phyloP scores from a whole-genome alignment of 2,888 invertebrate species.

The Poecilus cupreus region DNA sequence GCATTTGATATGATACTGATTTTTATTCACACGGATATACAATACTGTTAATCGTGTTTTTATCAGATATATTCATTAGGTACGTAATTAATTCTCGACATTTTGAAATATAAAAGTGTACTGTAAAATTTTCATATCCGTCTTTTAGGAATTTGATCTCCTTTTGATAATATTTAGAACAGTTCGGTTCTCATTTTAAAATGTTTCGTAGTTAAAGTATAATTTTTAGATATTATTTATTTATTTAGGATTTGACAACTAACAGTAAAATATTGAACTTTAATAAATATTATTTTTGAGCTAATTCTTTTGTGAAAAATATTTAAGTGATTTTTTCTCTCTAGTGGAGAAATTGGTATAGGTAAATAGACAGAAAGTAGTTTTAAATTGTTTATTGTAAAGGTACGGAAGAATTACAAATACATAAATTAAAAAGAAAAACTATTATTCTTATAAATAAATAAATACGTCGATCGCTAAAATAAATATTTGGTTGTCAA shows the following conservation, averaged over 20 bases:
- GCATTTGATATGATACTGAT: neutral
- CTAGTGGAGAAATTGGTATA: neutral
- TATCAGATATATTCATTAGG: neutral
- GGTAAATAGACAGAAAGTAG: neutral
- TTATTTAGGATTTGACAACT: too few relatives aligned
- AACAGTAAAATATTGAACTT: too few relatives aligned
- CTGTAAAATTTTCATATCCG: too few relatives aligned
- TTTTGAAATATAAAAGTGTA: too few relatives aligned
- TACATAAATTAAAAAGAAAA: constrained; percentile 41
- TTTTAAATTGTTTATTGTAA: constrained; percentile 26
- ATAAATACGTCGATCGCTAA: constrained; percentile 56
- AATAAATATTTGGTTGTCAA: constrained; percentile 61
- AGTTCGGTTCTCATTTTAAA: too few relatives aligned
- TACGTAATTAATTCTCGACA: neutral
- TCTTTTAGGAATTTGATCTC: too few relatives aligned
- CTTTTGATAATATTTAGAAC: too few relatives aligned
- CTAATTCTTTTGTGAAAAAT: neutral
- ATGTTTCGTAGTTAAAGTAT: too few relatives aligned
- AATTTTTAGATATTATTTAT: too few relatives aligned
- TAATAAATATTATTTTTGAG: neutral
- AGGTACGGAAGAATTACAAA: constrained; percentile 43
- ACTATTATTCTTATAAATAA: constrained; percentile 57
- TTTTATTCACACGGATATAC: constrained; percentile 24
- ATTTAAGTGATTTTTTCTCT: neutral
- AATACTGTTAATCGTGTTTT: neutral